A percentile compares a stretch with the other conserved stretches of the same genome.
phyloP scores from a whole-genome alignment of 2,888 invertebrate genomes.

The Cerastoderma edule region DNA sequence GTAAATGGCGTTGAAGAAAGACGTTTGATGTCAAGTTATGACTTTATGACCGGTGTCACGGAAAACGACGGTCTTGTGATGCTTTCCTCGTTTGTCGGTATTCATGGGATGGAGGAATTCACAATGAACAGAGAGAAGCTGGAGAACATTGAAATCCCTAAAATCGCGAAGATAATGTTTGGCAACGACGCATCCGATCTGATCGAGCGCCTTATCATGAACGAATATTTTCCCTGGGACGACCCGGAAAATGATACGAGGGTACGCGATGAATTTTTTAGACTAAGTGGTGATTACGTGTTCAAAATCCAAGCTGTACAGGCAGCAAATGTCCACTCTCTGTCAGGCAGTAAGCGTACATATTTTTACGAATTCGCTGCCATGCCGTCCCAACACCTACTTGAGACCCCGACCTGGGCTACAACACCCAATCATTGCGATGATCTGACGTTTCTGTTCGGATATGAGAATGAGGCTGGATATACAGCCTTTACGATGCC shows the following conservation, averaged over 20 bases:
- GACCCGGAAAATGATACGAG: conserved; percentile 25
- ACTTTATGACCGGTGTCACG: conserved; percentile 96
- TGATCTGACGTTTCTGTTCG: conserved; percentile 65
- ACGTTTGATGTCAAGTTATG: conserved; percentile 79
- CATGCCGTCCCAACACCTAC: conserved; percentile 65
- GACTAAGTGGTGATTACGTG: conserved; percentile 34
- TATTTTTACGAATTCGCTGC: conserved; percentile 55
- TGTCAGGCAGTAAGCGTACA: conserved; percentile 13
- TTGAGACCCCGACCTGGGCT: conserved; percentile 65
- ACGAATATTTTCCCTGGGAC: conserved; percentile 36
- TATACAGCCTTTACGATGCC: conserved; percentile 75
- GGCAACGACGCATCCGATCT: conserved; percentile 25
- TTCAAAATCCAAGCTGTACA: conserved; percentile 28
- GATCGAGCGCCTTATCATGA: conserved; percentile 12
- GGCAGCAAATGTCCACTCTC: conserved; percentile 23
- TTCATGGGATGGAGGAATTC: conserved; percentile 91
- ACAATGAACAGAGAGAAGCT: conserved; percentile 16
- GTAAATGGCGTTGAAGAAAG: conserved; percentile 83
- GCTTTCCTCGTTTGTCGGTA: conserved; percentile 86
- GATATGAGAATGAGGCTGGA: conserved; percentile 58
- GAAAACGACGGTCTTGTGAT: conserved; percentile 91
- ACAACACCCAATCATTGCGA: conserved; percentile 74
- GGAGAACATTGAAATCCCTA: conserved; percentile 27
- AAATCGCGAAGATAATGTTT: conserved; percentile 28
- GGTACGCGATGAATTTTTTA: conserved; percentile 20